Evolutionary conservation across 2,113 vertebrate genomes (phyloP).

Genomic region (Entomyzon cyanotis): DNA sequence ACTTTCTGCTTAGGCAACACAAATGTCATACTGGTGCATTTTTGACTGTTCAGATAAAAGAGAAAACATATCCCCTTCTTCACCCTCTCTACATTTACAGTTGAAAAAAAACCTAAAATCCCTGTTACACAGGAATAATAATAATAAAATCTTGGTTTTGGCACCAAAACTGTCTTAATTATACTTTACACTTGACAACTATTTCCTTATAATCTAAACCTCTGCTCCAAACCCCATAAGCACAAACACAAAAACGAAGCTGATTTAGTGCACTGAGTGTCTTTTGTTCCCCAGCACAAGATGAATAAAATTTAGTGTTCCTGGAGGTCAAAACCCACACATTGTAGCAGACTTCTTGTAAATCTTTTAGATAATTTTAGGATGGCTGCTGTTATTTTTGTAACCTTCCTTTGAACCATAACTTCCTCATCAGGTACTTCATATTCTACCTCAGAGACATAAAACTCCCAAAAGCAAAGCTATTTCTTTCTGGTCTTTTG

Average conservation of each 20-base stretch:
- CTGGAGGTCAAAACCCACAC: slow-evolving; percentile 72
- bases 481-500: slow-evolving; percentile 60
- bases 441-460: slow-evolving; percentile 69
- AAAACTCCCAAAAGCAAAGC: slow-evolving; percentile 55
- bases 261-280: slow-evolving; percentile 70
- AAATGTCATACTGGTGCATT: not conserved
- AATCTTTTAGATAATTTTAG: slow-evolving; percentile 77
- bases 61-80: not conserved
- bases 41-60: not conserved
- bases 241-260: slow-evolving; percentile 54
- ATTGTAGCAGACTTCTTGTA: slow-evolving; percentile 71
- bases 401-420: slow-evolving; percentile 82
- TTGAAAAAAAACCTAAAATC: not conserved
- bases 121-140: slow-evolving; percentile 50
- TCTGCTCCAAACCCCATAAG: slow-evolving; percentile 63
- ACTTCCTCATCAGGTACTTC: slow-evolving; percentile 78
- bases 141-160: slow-evolving; percentile 47
- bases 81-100: not conserved
- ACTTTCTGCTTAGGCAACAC: not conserved
- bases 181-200: slow-evolving; percentile 62
- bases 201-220: slow-evolving; percentile 67
- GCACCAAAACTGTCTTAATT: slow-evolving; percentile 63
- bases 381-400: slow-evolving; percentile 77
- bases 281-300: slow-evolving; percentile 57
- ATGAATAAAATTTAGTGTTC: slow-evolving; percentile 72